Evolutionary conservation across 30 jellyfish, hydroid and myxozoan species (phyloP), one percentile per base, ranked within the genome.

Genomic region (Nemopilema nomurai): DNA sequence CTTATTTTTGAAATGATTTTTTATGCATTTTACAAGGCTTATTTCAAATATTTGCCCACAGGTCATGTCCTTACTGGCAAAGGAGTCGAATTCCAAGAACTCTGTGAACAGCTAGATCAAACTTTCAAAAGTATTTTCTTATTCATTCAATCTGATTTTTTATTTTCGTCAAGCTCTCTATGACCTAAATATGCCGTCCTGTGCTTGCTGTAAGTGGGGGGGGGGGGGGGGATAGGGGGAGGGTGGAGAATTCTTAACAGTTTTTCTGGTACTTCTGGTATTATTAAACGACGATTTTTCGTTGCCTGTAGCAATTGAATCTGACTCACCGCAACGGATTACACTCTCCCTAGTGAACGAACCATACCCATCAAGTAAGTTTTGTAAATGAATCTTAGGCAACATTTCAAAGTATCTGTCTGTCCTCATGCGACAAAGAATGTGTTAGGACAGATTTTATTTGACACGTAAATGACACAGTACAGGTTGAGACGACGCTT

Each of bases 21-120:
- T n/a, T n/a, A n/a, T n/a, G n/a, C n/a, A n/a, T n/a, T n/a, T n/a
- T n/a, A n/a, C n/a, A n/a, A n/a, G n/a, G n/a, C n/a, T n/a, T n/a
- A n/a, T n/a, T n/a, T n/a, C n/a, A n/a, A 76, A 76, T 21, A 3
- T 62, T 20, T 31, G 52, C 52, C 57, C 51, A 6, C 26, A 83
- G 91, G 91, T 16, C 67, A 52, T 18, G 22, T 71, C 22, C 21
- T 83, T 9, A 51, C 41, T 33, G 91, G 91, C 16, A 71, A 71
- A 83, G 91, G 91, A 70, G 22, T 85, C 25, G 91, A 70, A 73
- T 83, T 83, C 86, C 22, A 49, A 1, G 91, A 83, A 0, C 82
- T 83, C n/a, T 83, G 91, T 49, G 79, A 49, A 71, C 67, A 83
- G 74, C 64, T 83, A 13, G 86, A 71, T 49, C 33, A 32, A 22